A percentile compares a stretch with the other conserved stretches of the same genome.
Evolutionary conservation across 2,888 invertebrate genomes (phyloP).

Genomic region (Torymus aiolomorphi): DNA sequence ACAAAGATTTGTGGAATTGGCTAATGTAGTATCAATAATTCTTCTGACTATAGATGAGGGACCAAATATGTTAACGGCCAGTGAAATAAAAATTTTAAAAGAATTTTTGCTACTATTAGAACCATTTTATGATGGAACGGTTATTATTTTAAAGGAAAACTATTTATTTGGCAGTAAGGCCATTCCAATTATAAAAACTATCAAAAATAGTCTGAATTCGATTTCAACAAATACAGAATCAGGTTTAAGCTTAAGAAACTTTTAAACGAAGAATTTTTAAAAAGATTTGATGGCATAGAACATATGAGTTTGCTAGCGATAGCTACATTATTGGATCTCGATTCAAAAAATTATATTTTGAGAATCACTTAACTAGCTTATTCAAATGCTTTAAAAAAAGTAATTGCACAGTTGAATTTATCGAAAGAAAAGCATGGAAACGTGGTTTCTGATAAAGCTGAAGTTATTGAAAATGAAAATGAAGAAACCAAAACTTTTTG

Average conservation of each 20-base stretch:
- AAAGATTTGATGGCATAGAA: conserved; percentile 56
- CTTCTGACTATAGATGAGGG: too few relatives aligned
- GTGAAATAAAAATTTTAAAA: neutral
- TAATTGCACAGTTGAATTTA: neutral
- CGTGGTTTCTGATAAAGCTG: neutral
- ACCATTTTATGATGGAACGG: neutral
- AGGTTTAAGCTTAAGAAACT: conserved; percentile 45
- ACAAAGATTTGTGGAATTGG: neutral
- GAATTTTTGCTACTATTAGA: neutral
- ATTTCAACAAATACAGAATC: conserved; percentile 45
- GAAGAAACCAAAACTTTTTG: neutral
- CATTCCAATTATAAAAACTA: too few relatives aligned
- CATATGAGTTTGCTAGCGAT: conserved; percentile 35
- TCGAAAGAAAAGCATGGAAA: neutral
- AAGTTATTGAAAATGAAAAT: neutral
- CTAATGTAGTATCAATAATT: neutral
- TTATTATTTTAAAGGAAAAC: too few relatives aligned
- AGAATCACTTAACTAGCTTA: conserved; percentile 45
- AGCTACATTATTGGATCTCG: conserved; percentile 55
- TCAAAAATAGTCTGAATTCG: too few relatives aligned
- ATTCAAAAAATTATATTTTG: conserved; percentile 56
- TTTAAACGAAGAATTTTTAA: conserved; percentile 44
- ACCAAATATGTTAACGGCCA: too few relatives aligned
- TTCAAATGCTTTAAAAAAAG: neutral
- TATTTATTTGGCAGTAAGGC: too few relatives aligned